Evolutionary conservation across 1,140 invertebrate genomes (phyloP), one percentile per base, ranked within the genome.

Genomic region (Dysdera silvatica): DNA sequence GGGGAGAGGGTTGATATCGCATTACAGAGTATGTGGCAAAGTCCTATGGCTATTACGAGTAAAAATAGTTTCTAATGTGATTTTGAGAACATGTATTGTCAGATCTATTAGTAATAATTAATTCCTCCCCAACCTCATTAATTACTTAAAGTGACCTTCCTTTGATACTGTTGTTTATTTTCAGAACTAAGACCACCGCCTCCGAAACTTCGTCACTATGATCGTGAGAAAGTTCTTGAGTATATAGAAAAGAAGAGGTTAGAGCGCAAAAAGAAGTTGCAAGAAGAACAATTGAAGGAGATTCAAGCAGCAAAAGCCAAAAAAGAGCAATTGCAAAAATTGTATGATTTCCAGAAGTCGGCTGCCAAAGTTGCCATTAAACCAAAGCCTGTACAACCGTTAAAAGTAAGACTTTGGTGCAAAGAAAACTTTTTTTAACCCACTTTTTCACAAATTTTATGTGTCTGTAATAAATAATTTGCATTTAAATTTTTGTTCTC

Each of bases 191-290:
- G 6, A 7, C n/a, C 53, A 10, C 61, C 45, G 8, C 49, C 61
- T 41, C 61, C 61, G 10, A 63, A 63, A 56, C 41, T 63, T 5
- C 31, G 61, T 6, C 61, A 63, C 29, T 63, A 63, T 49, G 61
- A 63, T 51, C 18, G 31, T 10, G 28, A 55, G 16, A 2, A 10
- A 28, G 54, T 63, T 12, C 29, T 52, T 51, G 31, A 56, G 32
- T 63, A 63, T 32, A 63, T 63, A 24, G 40, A 51, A 14, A 56
- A 51, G 24, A 55, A 63, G 35, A 56, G 47, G 24, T 37, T 16
- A 28, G 61, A 63, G 31, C 48, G 61, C 23, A 55, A 23, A 32
- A 56, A 63, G 53, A 28, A 40, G 23, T 24, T 29, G 16, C n/a
- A 40, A 33, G 61, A 63, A 24, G 61, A 63, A 23, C 52, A 26